Percentiles rank a stretch among this genome's conserved stretches.
These are phyloP conservation scores for Staurois parvus DNA, from an alignment of 2,797 vertebrate species.

Conservation along the genomic window DNA sequence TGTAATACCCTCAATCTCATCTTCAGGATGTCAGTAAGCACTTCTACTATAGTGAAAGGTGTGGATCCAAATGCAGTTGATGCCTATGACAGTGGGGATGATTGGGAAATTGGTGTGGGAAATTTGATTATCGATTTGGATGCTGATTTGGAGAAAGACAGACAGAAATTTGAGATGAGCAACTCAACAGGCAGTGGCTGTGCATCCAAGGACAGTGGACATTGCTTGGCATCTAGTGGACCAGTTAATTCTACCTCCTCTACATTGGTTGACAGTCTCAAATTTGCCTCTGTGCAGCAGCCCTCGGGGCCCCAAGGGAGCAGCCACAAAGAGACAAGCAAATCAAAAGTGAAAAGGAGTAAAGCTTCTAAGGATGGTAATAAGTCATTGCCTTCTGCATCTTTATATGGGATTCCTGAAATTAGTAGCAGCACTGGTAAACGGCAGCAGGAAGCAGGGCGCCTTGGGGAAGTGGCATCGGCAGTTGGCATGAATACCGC, in stretches of 20 bases:
- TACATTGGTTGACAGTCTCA: conserved; percentile 85
- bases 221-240: conserved; percentile 83
- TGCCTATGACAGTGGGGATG: conserved; percentile 88
- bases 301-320: conserved; percentile 85
- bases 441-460: conserved; percentile 88
- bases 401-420: conserved; percentile 86
- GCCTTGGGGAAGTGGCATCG: conserved; percentile 82
- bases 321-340: conserved; percentile 90
- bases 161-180: conserved; percentile 93
- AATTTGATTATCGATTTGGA: conserved; percentile 94
- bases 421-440: conserved; percentile 84
- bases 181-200: conserved; percentile 82
- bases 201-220: conserved; percentile 82
- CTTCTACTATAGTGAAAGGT: conserved; percentile 83
- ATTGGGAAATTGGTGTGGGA: conserved; percentile 89
- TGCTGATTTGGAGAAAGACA: conserved; percentile 93
- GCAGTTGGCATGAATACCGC: conserved; percentile 84
- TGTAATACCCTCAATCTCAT: conserved; percentile 83
- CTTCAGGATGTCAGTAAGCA: conserved; percentile 91
- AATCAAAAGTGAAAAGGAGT: conserved; percentile 91
- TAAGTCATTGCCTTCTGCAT: conserved; percentile 84
- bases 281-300: conserved; percentile 82
- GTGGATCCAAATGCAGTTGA: conserved; percentile 85
- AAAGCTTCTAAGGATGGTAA: conserved; percentile 87
- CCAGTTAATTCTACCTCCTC: conserved; percentile 79